These are phyloP conservation scores for Ceyx margarethae DNA, from an alignment of 2,113 vertebrate species.

Conservation along the genomic window DNA sequence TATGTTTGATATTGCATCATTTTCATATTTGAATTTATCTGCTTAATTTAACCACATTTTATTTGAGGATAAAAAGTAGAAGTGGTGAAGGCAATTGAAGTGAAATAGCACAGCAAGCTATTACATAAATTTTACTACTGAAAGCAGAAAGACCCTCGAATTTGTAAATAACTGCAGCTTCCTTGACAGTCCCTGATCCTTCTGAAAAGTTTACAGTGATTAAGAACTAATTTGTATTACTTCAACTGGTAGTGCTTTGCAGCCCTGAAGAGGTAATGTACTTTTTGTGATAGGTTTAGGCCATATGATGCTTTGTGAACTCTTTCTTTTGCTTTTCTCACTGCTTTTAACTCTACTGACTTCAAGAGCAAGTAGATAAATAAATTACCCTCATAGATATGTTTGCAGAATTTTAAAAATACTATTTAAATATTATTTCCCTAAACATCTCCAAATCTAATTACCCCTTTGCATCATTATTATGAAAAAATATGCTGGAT, in stretches of 20 bases:
- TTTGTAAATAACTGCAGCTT: neutral
- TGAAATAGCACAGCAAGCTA: neutral
- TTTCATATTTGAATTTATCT: neutral
- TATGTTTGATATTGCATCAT: neutral
- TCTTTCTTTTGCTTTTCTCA: neutral
- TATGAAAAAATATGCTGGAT: neutral
- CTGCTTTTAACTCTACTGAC: neutral
- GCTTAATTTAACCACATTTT: neutral
- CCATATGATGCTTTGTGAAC: neutral
- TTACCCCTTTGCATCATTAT: neutral
- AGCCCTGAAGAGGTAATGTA: neutral
- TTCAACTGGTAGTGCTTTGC: neutral
- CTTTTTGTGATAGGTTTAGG: neutral
- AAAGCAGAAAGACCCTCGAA: neutral
- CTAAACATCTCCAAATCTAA: neutral
- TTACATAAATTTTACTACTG: neutral
- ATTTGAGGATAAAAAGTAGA: neutral
- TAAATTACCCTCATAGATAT: neutral
- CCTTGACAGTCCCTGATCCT: neutral
- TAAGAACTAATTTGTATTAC: conserved; percentile 12
- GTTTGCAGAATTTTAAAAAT: neutral
- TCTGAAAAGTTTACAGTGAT: neutral
- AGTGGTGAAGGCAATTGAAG: neutral
- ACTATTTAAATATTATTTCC: neutral
- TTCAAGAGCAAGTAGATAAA: neutral